Conservation (phyloP, 30 jellyfish, hydroid and myxozoan genomes). For the Rhopilema esculentum region DNA sequence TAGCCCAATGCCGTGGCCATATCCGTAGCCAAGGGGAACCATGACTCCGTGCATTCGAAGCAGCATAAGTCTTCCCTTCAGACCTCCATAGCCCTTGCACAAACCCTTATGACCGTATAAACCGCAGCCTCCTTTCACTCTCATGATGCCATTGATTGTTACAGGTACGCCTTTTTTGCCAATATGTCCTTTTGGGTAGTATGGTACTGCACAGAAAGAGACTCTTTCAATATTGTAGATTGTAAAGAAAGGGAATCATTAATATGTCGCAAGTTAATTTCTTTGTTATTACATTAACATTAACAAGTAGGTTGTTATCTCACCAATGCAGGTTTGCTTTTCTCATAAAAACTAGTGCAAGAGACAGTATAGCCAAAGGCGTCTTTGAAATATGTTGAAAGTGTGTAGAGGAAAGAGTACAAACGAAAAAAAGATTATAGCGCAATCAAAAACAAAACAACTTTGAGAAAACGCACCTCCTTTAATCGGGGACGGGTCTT, state of each 20-base stretch:
- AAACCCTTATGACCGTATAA: neutral
- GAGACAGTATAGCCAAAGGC: neutral
- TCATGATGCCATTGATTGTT: neutral
- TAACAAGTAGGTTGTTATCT: no score
- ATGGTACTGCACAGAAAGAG: neutral
- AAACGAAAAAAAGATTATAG: neutral
- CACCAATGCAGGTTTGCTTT: no score
- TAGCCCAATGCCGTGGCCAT: neutral
- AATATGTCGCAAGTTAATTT: neutral
- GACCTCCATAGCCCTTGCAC: neutral
- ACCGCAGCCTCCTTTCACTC: neutral
- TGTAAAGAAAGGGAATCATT: neutral
- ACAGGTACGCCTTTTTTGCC: neutral
- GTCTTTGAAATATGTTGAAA: no score
- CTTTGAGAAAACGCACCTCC: neutral
- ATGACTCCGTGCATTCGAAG: conserved; percentile 14
- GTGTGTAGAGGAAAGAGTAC: neutral
- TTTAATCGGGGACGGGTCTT: neutral
- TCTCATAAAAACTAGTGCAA: no score
- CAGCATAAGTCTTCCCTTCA: neutral
- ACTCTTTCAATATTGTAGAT: neutral
- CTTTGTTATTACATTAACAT: no score
- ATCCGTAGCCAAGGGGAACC: conserved; percentile 1
- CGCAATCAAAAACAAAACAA: no score
- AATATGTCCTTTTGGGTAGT: conserved; percentile 5